Conservation (phyloP, 2,113 vertebrate genomes). For the Mustelus asterias region DNA sequence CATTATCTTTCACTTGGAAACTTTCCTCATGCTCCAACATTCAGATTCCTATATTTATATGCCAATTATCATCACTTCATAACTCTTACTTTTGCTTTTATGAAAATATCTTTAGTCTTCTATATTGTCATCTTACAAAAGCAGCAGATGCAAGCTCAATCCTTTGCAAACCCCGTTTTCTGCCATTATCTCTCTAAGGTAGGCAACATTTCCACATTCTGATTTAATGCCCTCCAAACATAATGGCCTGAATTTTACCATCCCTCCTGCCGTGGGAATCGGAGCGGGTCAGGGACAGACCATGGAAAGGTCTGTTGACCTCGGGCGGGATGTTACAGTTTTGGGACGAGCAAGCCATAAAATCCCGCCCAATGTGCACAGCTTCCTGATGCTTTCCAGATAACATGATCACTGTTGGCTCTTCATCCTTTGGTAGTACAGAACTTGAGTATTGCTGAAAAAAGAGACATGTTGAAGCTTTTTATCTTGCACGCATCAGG, state of each 20-base stretch:
- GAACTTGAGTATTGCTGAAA: not conserved
- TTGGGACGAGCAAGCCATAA: no score
- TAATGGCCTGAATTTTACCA: no score
- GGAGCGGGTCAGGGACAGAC: no score
- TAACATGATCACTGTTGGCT: not conserved
- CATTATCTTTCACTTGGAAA: not conserved
- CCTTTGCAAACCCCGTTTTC: not conserved
- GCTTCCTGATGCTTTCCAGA: not conserved
- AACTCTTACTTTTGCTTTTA: not conserved
- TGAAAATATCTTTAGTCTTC: not conserved
- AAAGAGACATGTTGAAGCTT: no score
- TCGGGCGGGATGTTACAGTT: no score
- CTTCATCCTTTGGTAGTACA: no score
- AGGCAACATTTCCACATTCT: not conserved
- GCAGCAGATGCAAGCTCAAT: not conserved
- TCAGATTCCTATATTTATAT: not conserved
- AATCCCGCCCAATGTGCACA: not conserved
- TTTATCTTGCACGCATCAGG: no score
- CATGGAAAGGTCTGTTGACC: no score
- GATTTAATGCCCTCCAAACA: not conserved
- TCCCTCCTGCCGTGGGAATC: no score
- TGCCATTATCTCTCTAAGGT: no score
- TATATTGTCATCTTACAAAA: not conserved
- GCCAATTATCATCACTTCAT: not conserved
- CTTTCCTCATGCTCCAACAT: no score